phyloP scores from a whole-genome alignment of 2,113 vertebrate species.

The Triplophysa siluroides region DNA sequence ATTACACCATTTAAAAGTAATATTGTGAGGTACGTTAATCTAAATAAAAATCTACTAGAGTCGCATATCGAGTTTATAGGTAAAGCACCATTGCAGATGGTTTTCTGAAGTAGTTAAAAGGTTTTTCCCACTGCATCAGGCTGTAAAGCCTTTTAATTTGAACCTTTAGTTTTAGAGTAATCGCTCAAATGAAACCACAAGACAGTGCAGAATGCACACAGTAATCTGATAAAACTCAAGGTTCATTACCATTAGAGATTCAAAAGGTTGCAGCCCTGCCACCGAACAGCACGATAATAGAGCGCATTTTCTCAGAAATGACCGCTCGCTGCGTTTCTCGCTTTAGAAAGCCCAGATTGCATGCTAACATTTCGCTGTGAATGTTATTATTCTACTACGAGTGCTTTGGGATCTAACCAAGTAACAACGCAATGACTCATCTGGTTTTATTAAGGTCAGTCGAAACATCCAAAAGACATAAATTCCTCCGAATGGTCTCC shows the following conservation, averaged over 20 bases:
- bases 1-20: no score
- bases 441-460: constrained; percentile 33
- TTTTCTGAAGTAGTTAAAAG: no score
- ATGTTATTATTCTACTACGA: constrained; percentile 11
- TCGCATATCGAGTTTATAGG: no score
- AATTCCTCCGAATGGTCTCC: constrained; percentile 26
- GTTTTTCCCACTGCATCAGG: no score
- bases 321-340: background rate
- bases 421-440: constrained; percentile 24
- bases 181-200: no score
- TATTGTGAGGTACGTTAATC: no score
- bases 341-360: constrained; percentile 20
- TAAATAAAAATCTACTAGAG: no score
- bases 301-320: background rate
- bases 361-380: constrained; percentile 9
- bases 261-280: constrained; percentile 20
- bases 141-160: no score
- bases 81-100: no score
- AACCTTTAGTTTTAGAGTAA: no score
- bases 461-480: constrained; percentile 31
- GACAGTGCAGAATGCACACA: no score
- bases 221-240: no score
- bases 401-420: constrained; percentile 26
- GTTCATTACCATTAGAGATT: background rate
- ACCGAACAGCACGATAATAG: constrained; percentile 14